phyloP scores from a whole-genome alignment of 2,888 invertebrate species.

The Resseliella maxima region DNA sequence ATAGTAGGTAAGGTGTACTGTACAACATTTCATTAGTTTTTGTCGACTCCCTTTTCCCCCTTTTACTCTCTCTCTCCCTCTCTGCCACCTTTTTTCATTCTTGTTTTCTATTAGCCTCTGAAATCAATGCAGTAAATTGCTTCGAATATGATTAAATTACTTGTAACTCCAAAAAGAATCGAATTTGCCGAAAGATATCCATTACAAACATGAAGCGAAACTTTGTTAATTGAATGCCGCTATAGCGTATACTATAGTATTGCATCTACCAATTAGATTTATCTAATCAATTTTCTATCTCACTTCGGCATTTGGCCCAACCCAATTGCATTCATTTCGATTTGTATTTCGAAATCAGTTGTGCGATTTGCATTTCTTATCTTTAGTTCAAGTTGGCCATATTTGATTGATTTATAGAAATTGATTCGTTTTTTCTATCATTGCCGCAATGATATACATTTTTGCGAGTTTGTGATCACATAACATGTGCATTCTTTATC shows the following conservation, averaged over 20 bases:
- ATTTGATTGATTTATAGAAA: conserved; percentile 51
- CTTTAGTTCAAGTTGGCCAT: not conserved
- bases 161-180: conserved; percentile 21
- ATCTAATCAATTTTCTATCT: not conserved
- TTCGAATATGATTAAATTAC: conserved; percentile 39
- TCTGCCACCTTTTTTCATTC: not conserved
- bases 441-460: not conserved
- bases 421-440: not conserved
- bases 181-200: conserved; percentile 30
- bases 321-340: not conserved
- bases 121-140: not conserved
- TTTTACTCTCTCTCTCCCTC: not conserved
- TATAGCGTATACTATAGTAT: not conserved
- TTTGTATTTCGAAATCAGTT: not conserved
- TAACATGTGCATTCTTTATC: too few relatives aligned
- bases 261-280: not conserved
- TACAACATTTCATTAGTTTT: not conserved
- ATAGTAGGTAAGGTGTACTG: not conserved
- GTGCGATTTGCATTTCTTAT: not conserved
- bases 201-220: not conserved
- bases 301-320: not conserved
- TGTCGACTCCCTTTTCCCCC: not conserved
- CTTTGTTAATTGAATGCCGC: conserved; percentile 26
- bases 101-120: too few relatives aligned
- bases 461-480: not conserved